A percentile compares a stretch with the other conserved stretches of the same genome.
phyloP scores from a whole-genome alignment of 2,888 invertebrate species.

The Pterostichus madidus region DNA sequence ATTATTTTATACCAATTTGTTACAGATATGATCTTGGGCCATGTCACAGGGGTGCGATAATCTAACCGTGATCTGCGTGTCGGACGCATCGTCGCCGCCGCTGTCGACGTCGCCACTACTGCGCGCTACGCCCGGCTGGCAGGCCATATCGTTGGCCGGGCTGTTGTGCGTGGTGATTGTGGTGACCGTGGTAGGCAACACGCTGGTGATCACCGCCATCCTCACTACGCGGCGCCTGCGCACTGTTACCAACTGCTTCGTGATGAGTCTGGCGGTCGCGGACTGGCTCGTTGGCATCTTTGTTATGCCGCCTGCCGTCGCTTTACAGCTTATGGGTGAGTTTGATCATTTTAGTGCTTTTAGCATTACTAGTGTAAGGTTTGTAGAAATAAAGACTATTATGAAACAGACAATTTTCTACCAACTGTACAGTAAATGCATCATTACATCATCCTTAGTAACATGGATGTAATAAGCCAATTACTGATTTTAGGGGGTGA shows the following conservation, averaged over 20 bases:
- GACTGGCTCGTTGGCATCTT: slow-evolving; percentile 95
- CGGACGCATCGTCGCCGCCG: not conserved
- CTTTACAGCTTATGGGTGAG: slow-evolving; percentile 90
- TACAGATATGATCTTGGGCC: not conserved
- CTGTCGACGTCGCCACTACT: not conserved
- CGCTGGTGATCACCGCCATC: slow-evolving; percentile 93
- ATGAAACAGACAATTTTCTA: too few relatives aligned
- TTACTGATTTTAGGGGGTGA: too few relatives aligned
- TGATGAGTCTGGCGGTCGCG: slow-evolving; percentile 95
- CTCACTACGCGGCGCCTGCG: slow-evolving; percentile 91
- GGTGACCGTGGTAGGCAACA: slow-evolving; percentile 90
- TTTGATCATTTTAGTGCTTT: slow-evolving; percentile 53
- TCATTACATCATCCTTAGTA: too few relatives aligned
- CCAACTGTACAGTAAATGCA: too few relatives aligned
- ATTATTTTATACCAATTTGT: not conserved
- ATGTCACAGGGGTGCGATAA: slow-evolving; percentile 3
- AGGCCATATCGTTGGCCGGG: slow-evolving; percentile 82
- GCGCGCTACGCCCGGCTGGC: slow-evolving; percentile 64
- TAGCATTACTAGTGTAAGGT: too few relatives aligned
- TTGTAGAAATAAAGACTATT: too few relatives aligned
- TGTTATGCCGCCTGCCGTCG: slow-evolving; percentile 97
- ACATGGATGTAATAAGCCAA: too few relatives aligned
- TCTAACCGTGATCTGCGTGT: not conserved
- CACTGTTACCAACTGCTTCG: slow-evolving; percentile 97
- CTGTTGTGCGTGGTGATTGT: slow-evolving; percentile 85